Base-by-base conservation (phyloP, 2,797 vertebrate genomes). In the Aeoliscus strigatus region DNA sequence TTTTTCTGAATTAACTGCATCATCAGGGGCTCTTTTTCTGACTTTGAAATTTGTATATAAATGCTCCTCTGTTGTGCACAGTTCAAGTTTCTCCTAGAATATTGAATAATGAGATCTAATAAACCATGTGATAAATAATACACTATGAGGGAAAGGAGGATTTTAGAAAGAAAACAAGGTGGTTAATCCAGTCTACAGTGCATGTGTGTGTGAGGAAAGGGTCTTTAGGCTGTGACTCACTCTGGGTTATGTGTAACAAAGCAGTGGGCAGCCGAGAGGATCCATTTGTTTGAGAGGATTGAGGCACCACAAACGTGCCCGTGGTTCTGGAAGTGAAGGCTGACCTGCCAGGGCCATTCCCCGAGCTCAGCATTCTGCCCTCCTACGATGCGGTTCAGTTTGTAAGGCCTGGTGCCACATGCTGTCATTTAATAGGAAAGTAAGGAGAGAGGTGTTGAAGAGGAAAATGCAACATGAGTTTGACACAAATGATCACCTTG, bases 281-380 rank as follows among this genome's bases (percentile, higher is more conserved):
- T 62, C 90, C 88, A 91, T 6, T 4, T 77, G 0, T 77, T 14
- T 2, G 84, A 87, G 58, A 91, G 66, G 77, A 91, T 77, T 1
- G 90, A 91, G 25, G 90, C 90, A 0, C 90, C 90, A 1, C 90
- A 90, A 2, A 40, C 41, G 1, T 81, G 84, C 0, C 85, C 85
- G 0, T 0, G 0, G 27, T 27, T 82, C 50, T 0, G 0, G 42
- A 82, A 85, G 69, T 90, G 87, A 26, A 91, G 82, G 75, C 87
- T 90, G 70, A 90, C 84, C 80, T 91, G 90, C 89, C 90, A 91
- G 3, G 90, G 90, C 89, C 88, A 91, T 72, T 90, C 90, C n/a
- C 90, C 90, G 33, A 81, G 5, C 14, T 86, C 85, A 1, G 90
- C 85, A 2, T 87, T 79, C 61, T 82, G 73, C 14, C 90, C 90